A percentile compares a stretch with the other conserved stretches of the same genome.
Evolutionary conservation across 2,888 invertebrate genomes (phyloP).

Genomic region (Exephanes ischioxanthus): DNA sequence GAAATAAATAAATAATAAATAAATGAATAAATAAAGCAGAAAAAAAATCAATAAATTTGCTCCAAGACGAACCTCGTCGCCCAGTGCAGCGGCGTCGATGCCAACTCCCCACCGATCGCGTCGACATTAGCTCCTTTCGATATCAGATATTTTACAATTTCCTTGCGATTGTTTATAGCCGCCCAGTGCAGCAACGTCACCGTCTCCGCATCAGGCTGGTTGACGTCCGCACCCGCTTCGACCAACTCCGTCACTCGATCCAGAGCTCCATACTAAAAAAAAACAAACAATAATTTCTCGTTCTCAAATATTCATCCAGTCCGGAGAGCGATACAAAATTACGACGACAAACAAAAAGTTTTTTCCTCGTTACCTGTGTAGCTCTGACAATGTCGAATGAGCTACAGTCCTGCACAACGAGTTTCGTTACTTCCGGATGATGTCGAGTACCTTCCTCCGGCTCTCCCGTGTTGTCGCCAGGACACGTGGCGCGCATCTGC

Average conservation of each 20-base stretch:
- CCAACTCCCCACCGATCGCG: constrained; percentile 97
- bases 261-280: constrained; percentile 93
- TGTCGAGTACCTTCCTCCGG: constrained; percentile 77
- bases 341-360: not conserved
- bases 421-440: constrained; percentile 79
- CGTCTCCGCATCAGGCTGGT: constrained; percentile 97
- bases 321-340: not conserved
- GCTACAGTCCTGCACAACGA: constrained; percentile 88
- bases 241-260: constrained; percentile 93
- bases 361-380: constrained; percentile 89
- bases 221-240: constrained; percentile 97
- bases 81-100: constrained; percentile 99
- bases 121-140: constrained; percentile 95
- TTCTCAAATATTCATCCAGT: not conserved
- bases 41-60: not conserved
- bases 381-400: constrained; percentile 97
- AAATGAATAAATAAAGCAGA: not conserved
- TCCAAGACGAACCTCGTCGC: constrained; percentile 90
- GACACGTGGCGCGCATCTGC: constrained; percentile 83
- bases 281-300: constrained; percentile 57
- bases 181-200: constrained; percentile 99
- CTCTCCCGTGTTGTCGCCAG: constrained; percentile 81
- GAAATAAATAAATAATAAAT: not conserved
- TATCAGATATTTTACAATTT: constrained; percentile 95
- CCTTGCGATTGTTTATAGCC: constrained; percentile 98